Evolutionary conservation across 30 jellyfish, hydroid and myxozoan species (phyloP).

Genomic region (Cassiopea andromeda): DNA sequence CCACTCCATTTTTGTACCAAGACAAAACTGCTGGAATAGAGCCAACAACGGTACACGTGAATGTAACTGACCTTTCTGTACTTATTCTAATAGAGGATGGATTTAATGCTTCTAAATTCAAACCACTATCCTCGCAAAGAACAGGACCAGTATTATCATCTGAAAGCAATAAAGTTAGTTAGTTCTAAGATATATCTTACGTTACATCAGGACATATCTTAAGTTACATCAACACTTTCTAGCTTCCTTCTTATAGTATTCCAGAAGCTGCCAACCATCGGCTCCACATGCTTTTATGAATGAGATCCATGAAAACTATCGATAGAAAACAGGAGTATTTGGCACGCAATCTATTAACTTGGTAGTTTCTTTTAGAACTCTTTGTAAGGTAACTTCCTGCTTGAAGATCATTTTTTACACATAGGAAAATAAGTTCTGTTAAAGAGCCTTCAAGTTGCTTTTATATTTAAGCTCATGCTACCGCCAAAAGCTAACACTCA

Average conservation of each 20-base stretch:
- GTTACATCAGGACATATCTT: not conserved
- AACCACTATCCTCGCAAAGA: conserved; percentile 82
- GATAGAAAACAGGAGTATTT: too few species aligned
- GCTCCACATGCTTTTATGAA: too few species aligned
- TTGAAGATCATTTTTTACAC: too few species aligned
- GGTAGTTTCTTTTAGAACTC: too few species aligned
- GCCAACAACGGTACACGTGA: conserved; percentile 84
- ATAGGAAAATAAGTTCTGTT: too few species aligned
- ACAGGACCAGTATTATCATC: conserved; percentile 98
- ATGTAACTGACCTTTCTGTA: conserved; percentile 55
- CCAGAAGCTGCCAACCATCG: too few species aligned
- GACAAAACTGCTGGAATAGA: conserved; percentile 65
- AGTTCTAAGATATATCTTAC: not conserved
- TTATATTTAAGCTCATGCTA: too few species aligned
- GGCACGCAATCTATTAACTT: too few species aligned
- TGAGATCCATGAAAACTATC: too few species aligned
- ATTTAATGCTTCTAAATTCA: conserved; percentile 73
- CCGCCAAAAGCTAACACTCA: conserved; percentile 5
- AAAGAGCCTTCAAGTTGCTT: too few species aligned
- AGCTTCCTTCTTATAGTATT: too few species aligned
- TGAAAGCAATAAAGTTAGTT: not conserved
- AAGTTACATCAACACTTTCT: not conserved
- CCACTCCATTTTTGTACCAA: conserved; percentile 85
- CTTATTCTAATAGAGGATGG: conserved; percentile 67
- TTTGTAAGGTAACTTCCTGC: too few species aligned